Percentiles rank a stretch among this genome's conserved stretches.
phyloP scores from a whole-genome alignment of 2,113 vertebrate genomes.

The Semicossyphus pulcher region DNA sequence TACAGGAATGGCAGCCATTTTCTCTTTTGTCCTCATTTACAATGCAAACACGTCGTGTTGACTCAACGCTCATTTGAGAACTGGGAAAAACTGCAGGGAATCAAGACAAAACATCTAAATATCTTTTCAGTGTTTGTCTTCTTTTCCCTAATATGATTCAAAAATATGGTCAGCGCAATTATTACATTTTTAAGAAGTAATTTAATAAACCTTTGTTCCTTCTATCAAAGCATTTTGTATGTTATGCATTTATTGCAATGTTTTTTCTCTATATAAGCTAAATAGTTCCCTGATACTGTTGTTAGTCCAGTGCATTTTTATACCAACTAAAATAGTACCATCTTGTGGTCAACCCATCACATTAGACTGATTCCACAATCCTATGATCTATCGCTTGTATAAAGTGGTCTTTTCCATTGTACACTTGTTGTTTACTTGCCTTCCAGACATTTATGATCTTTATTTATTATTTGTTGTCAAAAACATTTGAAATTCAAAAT shows the following conservation, averaged over 20 bases:
- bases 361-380: neutral
- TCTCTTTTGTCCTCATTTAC: slow-evolving; percentile 20
- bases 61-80: slow-evolving; percentile 3
- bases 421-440: no score
- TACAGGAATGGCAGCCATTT: slow-evolving; percentile 33
- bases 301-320: no score
- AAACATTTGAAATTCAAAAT: no score
- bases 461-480: no score
- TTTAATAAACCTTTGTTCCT: neutral
- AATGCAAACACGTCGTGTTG: slow-evolving; percentile 37
- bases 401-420: no score
- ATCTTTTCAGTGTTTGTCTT: neutral
- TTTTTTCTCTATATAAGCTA: neutral
- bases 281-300: neutral
- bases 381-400: no score
- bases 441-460: no score
- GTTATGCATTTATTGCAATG: no score
- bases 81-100: neutral
- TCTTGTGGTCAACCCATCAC: neutral
- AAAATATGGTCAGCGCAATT: neutral
- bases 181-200: neutral
- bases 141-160: no score
- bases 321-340: neutral
- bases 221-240: no score
- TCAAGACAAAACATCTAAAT: neutral